phyloP scores from a whole-genome alignment of 2,888 invertebrate genomes.

The Geotrupes spiniger region DNA sequence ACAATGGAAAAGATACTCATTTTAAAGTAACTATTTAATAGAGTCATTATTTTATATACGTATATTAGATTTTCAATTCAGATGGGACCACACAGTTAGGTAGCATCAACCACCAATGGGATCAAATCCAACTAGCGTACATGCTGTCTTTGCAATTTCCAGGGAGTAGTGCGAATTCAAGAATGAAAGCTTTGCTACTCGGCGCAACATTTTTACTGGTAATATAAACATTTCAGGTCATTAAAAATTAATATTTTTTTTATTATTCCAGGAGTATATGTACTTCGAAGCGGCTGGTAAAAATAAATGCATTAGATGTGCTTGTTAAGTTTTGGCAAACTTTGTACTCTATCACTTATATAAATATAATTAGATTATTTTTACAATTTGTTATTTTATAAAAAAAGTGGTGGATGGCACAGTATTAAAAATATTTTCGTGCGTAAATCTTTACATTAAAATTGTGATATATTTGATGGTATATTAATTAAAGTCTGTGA shows the following conservation, averaged over 20 bases:
- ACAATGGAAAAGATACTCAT: conserved; percentile 60
- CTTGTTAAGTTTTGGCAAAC: too few relatives aligned
- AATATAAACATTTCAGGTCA: conserved; percentile 32
- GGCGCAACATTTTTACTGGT: conserved; percentile 84
- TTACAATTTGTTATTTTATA: too few relatives aligned
- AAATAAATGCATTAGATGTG: too few relatives aligned
- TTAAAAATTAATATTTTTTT: conserved; percentile 12
- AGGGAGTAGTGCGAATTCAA: conserved; percentile 64
- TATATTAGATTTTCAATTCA: conserved; percentile 54
- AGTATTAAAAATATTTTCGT: too few relatives aligned
- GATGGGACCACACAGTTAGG: conserved; percentile 64
- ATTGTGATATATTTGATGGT: too few relatives aligned
- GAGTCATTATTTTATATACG: neutral
- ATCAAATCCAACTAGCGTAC: conserved; percentile 65
- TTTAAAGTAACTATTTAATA: conserved; percentile 54
- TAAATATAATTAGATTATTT: too few relatives aligned
- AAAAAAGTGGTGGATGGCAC: too few relatives aligned
- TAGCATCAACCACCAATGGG: conserved; percentile 71
- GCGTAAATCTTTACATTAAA: too few relatives aligned
- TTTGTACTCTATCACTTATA: too few relatives aligned
- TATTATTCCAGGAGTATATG: conserved; percentile 62
- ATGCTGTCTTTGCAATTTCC: conserved; percentile 75
- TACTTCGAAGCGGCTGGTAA: conserved; percentile 59
- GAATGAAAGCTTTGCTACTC: conserved; percentile 74
- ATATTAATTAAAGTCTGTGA: too few relatives aligned